Base-by-base conservation (phyloP, 37 sponge, comb jelly and placozoan species). In the Chondrilla cf. caribensis region DNA sequence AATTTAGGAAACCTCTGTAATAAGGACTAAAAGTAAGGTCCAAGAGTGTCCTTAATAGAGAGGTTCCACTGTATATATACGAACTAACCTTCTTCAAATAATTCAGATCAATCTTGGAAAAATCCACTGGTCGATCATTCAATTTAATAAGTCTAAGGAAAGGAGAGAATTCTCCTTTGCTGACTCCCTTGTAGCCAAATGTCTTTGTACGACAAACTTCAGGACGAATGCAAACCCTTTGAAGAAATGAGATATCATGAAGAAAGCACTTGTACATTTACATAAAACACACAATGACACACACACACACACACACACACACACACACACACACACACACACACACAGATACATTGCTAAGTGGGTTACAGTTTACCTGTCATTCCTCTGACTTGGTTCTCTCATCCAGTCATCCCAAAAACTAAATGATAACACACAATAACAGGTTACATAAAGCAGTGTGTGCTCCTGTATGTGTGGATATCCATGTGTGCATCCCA, bases 401-500 rank as follows among this genome's bases (percentile, higher is more conserved):
- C 97, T 79, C 95, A 97, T 82, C 97, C 97, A 97, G 79, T 97
- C 97, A 58, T 97, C 97, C 97, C 97, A 97, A 66, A 79, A 96
- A 8, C 94, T 93, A 58, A 38, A n/a, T n/a, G n/a, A n/a, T n/a
- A n/a, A n/a, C n/a, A n/a, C n/a, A n/a, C 29, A 33, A 70, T 38
- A 36, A 43, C 5, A 21, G 28, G 11, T 40, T 5, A 78, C 32
- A 33, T 2, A 32, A 28, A 80, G 51, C 2, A 55, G 19, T 47
- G 51, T 47, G 51, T 47, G 51, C 51, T 14, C 11, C 6, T 47
- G 51, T 47, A 47, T 11, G 51, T 47, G 11, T 47, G 51, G 6
- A 47, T 47, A 11, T 47, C 51, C 11, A 11, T 47, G 51, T 47
- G 51, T 47, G 51, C 11, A 11, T 47, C 9, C 11, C 9, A 14